A percentile compares a stretch with the other conserved stretches of the same genome.
Conservation (phyloP, 2,888 invertebrate genomes). For the Phrixothrix hirtus region DNA sequence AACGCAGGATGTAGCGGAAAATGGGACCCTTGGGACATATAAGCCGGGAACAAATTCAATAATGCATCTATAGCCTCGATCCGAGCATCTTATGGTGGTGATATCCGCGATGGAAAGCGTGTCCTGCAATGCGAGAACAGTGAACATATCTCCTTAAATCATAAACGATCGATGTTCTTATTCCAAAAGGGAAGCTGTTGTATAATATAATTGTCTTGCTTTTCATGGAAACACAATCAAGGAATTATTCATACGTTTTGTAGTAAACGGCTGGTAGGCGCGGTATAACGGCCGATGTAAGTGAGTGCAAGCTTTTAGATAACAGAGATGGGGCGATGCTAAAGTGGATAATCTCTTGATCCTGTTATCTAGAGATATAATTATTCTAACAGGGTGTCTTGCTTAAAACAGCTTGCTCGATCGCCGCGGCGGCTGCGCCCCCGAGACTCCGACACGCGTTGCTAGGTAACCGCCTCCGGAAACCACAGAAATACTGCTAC, state of each 20-base stretch:
- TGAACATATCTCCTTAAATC: constrained; percentile 50
- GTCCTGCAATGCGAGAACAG: constrained; percentile 46
- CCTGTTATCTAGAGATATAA: constrained; percentile 58
- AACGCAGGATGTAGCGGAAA: constrained; percentile 55
- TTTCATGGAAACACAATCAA: constrained; percentile 43
- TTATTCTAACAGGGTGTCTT: constrained; percentile 59
- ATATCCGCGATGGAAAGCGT: constrained; percentile 31
- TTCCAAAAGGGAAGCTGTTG: constrained; percentile 12
- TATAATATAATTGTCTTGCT: constrained; percentile 23
- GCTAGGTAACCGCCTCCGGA: constrained; percentile 55
- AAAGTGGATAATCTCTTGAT: constrained; percentile 58
- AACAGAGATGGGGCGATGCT: constrained; percentile 53
- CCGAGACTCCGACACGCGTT: constrained; percentile 45
- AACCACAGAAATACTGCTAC: constrained; percentile 58
- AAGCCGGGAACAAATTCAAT: constrained; percentile 57
- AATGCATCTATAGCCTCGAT: constrained; percentile 53
- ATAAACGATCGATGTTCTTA: constrained; percentile 29
- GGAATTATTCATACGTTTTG: constrained; percentile 43
- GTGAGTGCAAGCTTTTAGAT: constrained; percentile 42
- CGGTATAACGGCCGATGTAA: constrained; percentile 35
- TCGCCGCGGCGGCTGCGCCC: constrained; percentile 46
- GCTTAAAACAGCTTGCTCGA: constrained; percentile 58
- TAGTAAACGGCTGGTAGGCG: constrained; percentile 16
- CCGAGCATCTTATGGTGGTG: constrained; percentile 36
- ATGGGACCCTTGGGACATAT: constrained; percentile 55